Percentiles rank a stretch among this genome's conserved stretches.
Conservation (phyloP, 2,797 vertebrate species). For the Eospalax fontanierii region DNA sequence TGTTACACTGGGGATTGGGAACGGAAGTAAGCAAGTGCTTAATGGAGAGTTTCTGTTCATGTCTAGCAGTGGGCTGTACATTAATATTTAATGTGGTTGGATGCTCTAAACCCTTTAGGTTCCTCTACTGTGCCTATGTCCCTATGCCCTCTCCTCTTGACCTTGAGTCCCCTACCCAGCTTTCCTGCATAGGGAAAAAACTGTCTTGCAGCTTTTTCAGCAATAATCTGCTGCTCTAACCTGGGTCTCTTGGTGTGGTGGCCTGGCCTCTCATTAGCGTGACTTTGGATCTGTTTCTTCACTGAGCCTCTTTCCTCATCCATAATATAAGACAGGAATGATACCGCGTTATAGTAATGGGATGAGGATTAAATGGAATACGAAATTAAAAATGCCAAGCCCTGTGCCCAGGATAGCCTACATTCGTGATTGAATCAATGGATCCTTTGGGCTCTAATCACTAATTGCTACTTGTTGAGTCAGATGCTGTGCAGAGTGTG, state of each 20-base stretch:
- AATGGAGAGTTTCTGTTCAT: neutral
- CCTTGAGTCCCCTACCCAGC: neutral
- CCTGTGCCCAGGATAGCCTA: neutral
- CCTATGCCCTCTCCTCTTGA: neutral
- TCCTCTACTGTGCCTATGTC: neutral
- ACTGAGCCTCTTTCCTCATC: neutral
- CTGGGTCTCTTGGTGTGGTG: neutral
- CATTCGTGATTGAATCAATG: neutral
- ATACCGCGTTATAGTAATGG: neutral
- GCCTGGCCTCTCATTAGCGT: slow-evolving; percentile 5
- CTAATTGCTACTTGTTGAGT: neutral
- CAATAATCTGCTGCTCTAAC: neutral
- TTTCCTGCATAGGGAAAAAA: neutral
- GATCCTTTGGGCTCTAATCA: neutral
- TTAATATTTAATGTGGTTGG: neutral
- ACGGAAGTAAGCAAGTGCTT: neutral
- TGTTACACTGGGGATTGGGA: neutral
- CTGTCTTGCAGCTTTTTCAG: neutral
- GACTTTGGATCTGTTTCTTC: neutral
- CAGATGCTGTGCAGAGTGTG: neutral
- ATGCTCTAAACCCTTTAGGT: neutral
- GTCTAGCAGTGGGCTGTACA: neutral
- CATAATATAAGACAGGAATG: slow-evolving; percentile 2
- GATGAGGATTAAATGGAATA: slow-evolving; percentile 1
- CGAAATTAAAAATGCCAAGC: neutral